Evolutionary conservation across 2,888 invertebrate genomes (phyloP), one percentile per base, ranked within the genome.

Genomic region (Catonia carolina): DNA sequence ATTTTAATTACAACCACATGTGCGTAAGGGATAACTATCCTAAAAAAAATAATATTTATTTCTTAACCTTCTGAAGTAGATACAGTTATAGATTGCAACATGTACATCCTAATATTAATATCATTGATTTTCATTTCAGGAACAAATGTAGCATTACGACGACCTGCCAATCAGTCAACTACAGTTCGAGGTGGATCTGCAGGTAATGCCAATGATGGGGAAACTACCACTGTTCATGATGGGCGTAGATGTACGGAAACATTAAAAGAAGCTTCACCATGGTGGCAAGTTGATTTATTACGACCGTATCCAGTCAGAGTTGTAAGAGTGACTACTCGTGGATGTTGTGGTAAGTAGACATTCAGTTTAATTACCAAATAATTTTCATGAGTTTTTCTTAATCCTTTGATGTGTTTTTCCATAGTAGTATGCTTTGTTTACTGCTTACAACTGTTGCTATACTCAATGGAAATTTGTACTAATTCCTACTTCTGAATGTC

Each of bases 201-300:
- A 0, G 78, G 80, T 53, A 90, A 88, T 69, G 93, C 90, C 12
- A 93, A 93, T 69, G 93, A 93, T 68, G 94, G 93, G 1, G 89
- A 91, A 70, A 78, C 79, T 64, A 83, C 84, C 60, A 84, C 89
- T 35, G 87, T 90, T 59, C 91, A 92, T 68, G 92, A 93, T 66
- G 90, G 89, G 12, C 85, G 87, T 69, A 77, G 88, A 61, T 94
- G 94, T 72, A 89, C 91, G 0, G 92, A 93, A 75, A 94, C 93
- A 0, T 86, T 88, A 70, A 82, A 86, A 59, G 93, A 94, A 69
- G 85, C 87, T 0, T 91, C 91, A 18, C 93, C 93, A 0, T 94
- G 92, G 91, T 94, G 93, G 93, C 85, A 86, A 66, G 92, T 93
- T 7, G 91, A 94, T 71, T 76, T 94, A 45, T 77, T 94, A 36